phyloP scores from a whole-genome alignment of 2,797 vertebrate genomes.

The Phrynocephalus forsythii region DNA sequence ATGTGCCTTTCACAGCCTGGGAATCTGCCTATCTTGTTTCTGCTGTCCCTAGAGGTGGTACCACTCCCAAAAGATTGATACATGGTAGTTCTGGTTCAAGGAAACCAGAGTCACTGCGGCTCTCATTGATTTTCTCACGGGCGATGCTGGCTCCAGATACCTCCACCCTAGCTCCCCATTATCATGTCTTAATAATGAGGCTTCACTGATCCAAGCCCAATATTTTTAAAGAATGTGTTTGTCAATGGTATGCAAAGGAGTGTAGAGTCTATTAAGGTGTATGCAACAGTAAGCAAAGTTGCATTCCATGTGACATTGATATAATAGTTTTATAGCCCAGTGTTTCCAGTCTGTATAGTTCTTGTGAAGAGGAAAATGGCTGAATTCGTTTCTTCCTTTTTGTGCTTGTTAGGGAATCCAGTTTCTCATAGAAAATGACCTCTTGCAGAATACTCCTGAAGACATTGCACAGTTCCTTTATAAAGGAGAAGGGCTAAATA shows the following conservation, averaged over 20 bases:
- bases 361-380: constrained; percentile 28
- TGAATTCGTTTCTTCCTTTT: constrained; percentile 32
- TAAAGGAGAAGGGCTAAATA: constrained; percentile 97
- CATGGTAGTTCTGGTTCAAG: not conserved
- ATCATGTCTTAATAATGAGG: not conserved
- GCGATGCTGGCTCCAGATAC: not conserved
- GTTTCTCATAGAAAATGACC: constrained; percentile 95
- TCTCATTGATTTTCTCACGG: not conserved
- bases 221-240: not conserved
- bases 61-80: not conserved
- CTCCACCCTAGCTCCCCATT: not conserved
- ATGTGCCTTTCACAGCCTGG: not conserved
- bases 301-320: too few relatives aligned
- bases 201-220: not conserved
- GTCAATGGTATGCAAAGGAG: not conserved
- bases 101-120: not conserved
- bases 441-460: constrained; percentile 92
- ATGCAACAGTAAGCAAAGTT: too few relatives aligned
- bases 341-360: not conserved
- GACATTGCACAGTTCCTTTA: constrained; percentile 97
- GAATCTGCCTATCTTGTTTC: not conserved
- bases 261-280: not conserved
- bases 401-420: constrained; percentile 88
- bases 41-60: not conserved
- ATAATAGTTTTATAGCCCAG: constrained; percentile 26